Percentiles rank a stretch among this genome's conserved stretches.
Conservation (phyloP, 2,797 vertebrate species). For the Sphenodon punctatus region DNA sequence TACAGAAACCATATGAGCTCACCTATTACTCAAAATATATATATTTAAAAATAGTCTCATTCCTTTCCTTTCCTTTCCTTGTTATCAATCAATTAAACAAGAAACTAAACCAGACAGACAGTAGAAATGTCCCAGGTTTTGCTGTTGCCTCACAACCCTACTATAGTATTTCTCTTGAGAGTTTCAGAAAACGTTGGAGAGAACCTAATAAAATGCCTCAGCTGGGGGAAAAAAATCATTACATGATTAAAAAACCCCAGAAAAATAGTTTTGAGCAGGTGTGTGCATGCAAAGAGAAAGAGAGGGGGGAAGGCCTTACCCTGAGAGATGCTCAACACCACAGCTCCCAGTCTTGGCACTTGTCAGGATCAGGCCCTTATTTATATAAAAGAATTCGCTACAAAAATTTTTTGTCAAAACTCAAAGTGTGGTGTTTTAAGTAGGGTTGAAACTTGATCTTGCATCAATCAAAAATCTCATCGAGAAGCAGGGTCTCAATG, state of each 20-base stretch:
- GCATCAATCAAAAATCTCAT: too few relatives aligned
- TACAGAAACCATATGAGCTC: not conserved
- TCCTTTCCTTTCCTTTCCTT: not conserved
- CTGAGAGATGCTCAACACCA: not conserved
- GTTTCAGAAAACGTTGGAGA: not conserved
- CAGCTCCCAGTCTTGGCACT: not conserved
- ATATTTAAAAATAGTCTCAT: not conserved
- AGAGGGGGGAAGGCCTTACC: too few relatives aligned
- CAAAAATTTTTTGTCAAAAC: too few relatives aligned
- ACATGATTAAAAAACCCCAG: constrained; percentile 14
- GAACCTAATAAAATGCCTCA: constrained; percentile 28
- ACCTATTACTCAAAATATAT: not conserved
- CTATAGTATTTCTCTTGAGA: not conserved
- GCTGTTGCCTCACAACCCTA: not conserved
- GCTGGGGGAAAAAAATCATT: not conserved
- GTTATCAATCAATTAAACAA: not conserved
- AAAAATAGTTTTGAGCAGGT: not conserved
- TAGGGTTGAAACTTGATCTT: too few relatives aligned
- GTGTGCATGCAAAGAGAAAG: constrained; percentile 12
- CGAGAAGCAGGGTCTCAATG: too few relatives aligned
- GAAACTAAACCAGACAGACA: not conserved
- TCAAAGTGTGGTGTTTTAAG: too few relatives aligned
- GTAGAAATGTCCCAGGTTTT: fast-evolving
- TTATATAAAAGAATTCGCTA: too few relatives aligned
- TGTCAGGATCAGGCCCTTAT: fast-evolving